These are phyloP conservation scores for Aphelenchoides besseyi DNA, from an alignment of 1,140 invertebrate genomes.

Conservation along the genomic window DNA sequence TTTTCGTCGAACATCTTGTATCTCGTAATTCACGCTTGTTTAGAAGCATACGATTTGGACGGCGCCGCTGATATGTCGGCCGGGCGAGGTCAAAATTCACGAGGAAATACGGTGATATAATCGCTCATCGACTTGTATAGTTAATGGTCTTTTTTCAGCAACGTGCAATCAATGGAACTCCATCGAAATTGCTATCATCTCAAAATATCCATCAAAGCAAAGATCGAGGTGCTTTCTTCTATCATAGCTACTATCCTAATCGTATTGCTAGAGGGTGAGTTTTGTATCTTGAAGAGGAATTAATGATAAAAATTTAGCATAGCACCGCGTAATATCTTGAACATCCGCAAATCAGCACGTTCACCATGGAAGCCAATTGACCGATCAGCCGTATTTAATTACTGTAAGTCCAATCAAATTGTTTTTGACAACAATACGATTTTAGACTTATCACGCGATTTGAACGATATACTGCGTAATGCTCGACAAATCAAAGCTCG, in stretches of 20 bases:
- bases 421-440: neutral
- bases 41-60: slow-evolving; percentile 32
- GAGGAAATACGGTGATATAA: slow-evolving; percentile 14
- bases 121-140: slow-evolving; percentile 15
- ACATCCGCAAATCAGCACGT: slow-evolving; percentile 50
- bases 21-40: slow-evolving; percentile 22
- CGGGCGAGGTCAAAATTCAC: neutral
- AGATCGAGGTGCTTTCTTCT: slow-evolving; percentile 36
- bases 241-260: slow-evolving; percentile 40
- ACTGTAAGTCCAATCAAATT: slow-evolving; percentile 32
- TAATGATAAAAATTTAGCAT: slow-evolving; percentile 39
- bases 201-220: slow-evolving; percentile 16
- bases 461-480: slow-evolving; percentile 29
- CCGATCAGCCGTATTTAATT: slow-evolving; percentile 29
- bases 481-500: slow-evolving; percentile 29
- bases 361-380: slow-evolving; percentile 37
- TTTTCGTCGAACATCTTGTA: too few species aligned
- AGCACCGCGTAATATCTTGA: slow-evolving; percentile 42
- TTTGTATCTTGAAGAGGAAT: slow-evolving; percentile 17
- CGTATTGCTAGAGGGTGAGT: slow-evolving; percentile 48
- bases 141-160: slow-evolving; percentile 15
- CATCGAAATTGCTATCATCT: neutral
- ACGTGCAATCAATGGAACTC: neutral
- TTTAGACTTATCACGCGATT: slow-evolving; percentile 35
- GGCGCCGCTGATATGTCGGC: neutral